phyloP scores from a whole-genome alignment of 2,113 vertebrate genomes.

The Thamnaconus septentrionalis region DNA sequence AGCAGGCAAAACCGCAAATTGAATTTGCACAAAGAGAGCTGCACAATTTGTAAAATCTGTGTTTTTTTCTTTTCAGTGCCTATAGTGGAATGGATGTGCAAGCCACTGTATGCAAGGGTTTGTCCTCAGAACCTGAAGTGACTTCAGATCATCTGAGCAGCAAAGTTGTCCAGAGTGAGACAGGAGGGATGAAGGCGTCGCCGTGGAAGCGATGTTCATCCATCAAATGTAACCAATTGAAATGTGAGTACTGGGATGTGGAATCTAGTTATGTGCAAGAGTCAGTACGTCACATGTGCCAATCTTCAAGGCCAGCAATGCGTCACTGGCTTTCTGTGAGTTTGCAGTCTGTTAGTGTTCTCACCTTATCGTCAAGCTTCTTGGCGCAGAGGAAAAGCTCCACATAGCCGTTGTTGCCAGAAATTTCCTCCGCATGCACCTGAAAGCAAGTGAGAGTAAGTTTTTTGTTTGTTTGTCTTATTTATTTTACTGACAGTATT shows the following conservation, averaged over 20 bases:
- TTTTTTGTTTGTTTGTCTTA: background rate
- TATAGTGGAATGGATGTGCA: no score
- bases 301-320: slow-evolving; percentile 14
- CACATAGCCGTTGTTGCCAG: slow-evolving; percentile 91
- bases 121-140: slow-evolving; percentile 21
- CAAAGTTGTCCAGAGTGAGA: slow-evolving; percentile 42
- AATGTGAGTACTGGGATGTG: background rate
- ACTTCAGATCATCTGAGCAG: slow-evolving; percentile 47
- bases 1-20: no score
- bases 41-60: no score
- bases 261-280: background rate
- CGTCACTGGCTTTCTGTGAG: slow-evolving; percentile 1
- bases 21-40: no score
- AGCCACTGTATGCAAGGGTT: background rate
- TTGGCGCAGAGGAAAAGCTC: slow-evolving; percentile 89
- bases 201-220: slow-evolving; percentile 15
- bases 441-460: slow-evolving; percentile 44
- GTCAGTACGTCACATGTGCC: slow-evolving; percentile 1
- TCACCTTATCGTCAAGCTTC: slow-evolving; percentile 94
- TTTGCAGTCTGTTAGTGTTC: slow-evolving; percentile 29
- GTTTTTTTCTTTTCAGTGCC: no score
- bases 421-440: slow-evolving; percentile 93
- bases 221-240: background rate
- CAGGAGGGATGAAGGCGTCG: slow-evolving; percentile 26
- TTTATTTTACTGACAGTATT: no score